Evolutionary conservation across 2,797 vertebrate genomes (phyloP).

Genomic region (Alosa sapidissima): DNA sequence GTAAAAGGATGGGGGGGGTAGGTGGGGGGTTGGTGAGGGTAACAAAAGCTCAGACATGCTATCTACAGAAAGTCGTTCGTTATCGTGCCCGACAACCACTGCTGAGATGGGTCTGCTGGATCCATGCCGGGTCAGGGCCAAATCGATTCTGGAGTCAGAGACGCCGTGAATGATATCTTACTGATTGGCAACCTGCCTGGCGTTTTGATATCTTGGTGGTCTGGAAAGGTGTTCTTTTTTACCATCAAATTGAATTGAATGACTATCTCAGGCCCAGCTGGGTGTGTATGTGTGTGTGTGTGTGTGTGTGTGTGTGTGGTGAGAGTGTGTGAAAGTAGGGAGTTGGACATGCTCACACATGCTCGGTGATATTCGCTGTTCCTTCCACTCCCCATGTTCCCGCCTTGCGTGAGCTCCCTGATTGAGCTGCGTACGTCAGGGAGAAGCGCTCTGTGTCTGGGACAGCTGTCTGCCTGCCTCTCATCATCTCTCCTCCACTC

Average conservation of each 20-base stretch:
- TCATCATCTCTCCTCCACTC: not conserved
- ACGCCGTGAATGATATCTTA: not conserved
- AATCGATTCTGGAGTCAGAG: not conserved
- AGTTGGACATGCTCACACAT: not conserved
- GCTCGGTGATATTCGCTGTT: not conserved
- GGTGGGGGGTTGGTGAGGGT: not conserved
- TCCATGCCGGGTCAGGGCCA: not conserved
- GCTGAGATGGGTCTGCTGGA: not conserved
- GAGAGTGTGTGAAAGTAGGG: not conserved
- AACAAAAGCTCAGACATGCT: not conserved
- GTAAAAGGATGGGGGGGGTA: not conserved
- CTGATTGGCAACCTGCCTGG: not conserved
- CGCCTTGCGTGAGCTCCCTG: not conserved
- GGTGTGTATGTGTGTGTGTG: not conserved
- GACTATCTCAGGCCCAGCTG: not conserved
- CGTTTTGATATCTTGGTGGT: not conserved
- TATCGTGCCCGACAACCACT: not conserved
- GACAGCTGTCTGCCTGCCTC: not conserved
- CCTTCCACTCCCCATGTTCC: not conserved
- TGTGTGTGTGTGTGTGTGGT: not conserved
- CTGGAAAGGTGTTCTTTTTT: slow-evolving; percentile 4
- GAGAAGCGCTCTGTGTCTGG: not conserved
- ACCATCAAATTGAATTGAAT: slow-evolving; percentile 20
- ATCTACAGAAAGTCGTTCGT: not conserved
- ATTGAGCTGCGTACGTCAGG: not conserved